Evolutionary conservation across 1,140 invertebrate genomes (phyloP).

Genomic region (Cardiocondyla obscurior): DNA sequence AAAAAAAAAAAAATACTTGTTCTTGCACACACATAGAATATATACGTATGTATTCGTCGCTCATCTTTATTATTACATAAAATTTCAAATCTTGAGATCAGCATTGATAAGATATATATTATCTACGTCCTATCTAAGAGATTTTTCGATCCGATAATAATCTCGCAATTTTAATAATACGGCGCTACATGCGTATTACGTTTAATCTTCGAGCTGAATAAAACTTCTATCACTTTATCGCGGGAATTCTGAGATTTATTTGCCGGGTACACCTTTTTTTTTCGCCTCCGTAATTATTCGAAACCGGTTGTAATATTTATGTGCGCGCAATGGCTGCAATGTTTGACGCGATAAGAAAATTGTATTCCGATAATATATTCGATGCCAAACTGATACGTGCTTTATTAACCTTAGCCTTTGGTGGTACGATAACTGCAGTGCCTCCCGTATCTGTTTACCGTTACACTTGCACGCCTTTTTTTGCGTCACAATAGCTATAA

Average conservation of each 20-base stretch:
- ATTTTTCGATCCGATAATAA: background rate
- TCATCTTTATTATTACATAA: background rate
- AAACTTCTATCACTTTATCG: background rate
- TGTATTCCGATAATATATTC: background rate
- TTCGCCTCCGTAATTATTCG: background rate
- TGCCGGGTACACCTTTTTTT: background rate
- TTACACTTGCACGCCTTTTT: background rate
- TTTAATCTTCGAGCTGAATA: background rate
- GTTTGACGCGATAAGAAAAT: conserved; percentile 12
- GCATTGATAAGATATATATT: conserved; percentile 29
- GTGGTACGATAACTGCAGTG: background rate
- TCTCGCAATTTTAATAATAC: background rate
- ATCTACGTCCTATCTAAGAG: background rate
- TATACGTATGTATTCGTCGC: background rate
- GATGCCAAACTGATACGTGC: background rate
- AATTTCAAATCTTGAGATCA: background rate
- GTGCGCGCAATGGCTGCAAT: background rate
- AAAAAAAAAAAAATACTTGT: background rate
- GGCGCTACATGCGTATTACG: background rate
- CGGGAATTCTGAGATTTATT: conserved; percentile 62
- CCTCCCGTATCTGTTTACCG: background rate
- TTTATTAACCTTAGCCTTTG: conserved; percentile 1
- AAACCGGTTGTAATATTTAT: conserved; percentile 62
- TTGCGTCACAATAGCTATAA: background rate
- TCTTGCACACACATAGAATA: background rate